Percentiles rank a stretch among this genome's conserved stretches.
phyloP scores from a whole-genome alignment of 2,888 invertebrate genomes.

The Philaethria dido region DNA sequence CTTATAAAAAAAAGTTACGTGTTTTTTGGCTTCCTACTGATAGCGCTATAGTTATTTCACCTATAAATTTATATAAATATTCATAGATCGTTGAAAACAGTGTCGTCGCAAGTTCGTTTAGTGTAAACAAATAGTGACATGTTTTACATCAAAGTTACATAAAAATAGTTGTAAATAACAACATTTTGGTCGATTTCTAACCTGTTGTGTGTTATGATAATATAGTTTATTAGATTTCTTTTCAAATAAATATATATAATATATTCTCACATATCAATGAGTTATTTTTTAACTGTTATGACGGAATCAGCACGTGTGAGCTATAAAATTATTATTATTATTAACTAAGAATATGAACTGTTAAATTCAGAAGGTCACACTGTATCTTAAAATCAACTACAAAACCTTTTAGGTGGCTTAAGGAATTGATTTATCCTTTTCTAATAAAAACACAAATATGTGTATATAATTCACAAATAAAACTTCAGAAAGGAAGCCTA shows the following conservation, averaged over 20 bases:
- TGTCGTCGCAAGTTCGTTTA: slow-evolving; percentile 8
- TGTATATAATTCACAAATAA: too few species aligned
- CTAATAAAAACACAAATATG: too few species aligned
- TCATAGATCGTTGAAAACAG: slow-evolving; percentile 14
- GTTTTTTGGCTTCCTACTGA: not conserved
- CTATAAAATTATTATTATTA: too few species aligned
- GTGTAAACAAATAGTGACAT: slow-evolving; percentile 12
- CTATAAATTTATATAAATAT: slow-evolving; percentile 20
- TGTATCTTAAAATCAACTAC: too few species aligned
- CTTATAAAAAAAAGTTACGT: not conserved
- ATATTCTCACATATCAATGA: not conserved
- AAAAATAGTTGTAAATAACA: slow-evolving; percentile 3
- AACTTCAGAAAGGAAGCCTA: too few species aligned
- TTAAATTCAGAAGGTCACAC: too few species aligned
- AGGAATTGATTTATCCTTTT: too few species aligned
- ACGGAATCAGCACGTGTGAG: too few species aligned
- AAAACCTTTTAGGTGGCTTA: too few species aligned
- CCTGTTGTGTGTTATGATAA: not conserved
- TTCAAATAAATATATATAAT: slow-evolving; percentile 3
- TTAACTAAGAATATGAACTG: too few species aligned
- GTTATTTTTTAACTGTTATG: too few species aligned
- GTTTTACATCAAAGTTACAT: slow-evolving; percentile 17
- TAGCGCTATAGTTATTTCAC: slow-evolving; percentile 2
- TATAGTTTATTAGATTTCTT: slow-evolving; percentile 12
- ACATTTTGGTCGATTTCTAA: slow-evolving; percentile 7